A percentile compares a stretch with the other conserved stretches of the same genome.
phyloP scores from a whole-genome alignment of 2,888 invertebrate genomes.

The Hemithea aestivaria region DNA sequence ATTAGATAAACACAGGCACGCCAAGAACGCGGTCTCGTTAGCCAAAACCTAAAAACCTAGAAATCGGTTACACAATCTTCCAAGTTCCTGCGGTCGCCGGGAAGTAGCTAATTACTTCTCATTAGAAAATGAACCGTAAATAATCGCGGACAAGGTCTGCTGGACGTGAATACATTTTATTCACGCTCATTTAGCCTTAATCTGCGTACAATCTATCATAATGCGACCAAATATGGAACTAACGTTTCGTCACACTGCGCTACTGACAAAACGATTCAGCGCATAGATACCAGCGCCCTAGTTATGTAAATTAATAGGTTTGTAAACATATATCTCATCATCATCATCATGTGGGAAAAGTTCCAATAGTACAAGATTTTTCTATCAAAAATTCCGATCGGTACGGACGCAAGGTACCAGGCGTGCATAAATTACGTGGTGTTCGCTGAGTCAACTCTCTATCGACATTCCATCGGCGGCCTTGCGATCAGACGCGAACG shows the following conservation, averaged over 20 bases:
- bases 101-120: slow-evolving; percentile 34
- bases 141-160: slow-evolving; percentile 34
- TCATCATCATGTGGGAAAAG: slow-evolving; percentile 23
- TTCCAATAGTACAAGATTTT: slow-evolving; percentile 6
- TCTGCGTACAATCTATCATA: slow-evolving; percentile 9
- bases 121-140: slow-evolving; percentile 33
- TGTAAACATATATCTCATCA: too few species aligned
- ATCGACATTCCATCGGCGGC: slow-evolving; percentile 55
- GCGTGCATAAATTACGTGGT: slow-evolving; percentile 43
- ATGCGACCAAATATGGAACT: too few species aligned
- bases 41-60: slow-evolving; percentile 22
- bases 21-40: slow-evolving; percentile 19
- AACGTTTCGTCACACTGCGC: too few species aligned
- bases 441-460: slow-evolving; percentile 52
- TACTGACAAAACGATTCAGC: too few species aligned
- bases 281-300: too few species aligned
- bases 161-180: slow-evolving; percentile 29
- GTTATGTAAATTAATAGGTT: too few species aligned
- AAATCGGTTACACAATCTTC: slow-evolving; percentile 23
- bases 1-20: slow-evolving; percentile 13
- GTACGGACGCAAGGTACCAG: slow-evolving; percentile 29
- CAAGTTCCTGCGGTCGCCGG: slow-evolving; percentile 33
- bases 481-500: slow-evolving; percentile 43
- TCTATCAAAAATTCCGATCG: slow-evolving; percentile 23
- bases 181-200: slow-evolving; percentile 18